Percentiles rank a stretch among this genome's conserved stretches.
Conservation (phyloP, 2,113 vertebrate species). For the Rhodinocichla rosea region DNA sequence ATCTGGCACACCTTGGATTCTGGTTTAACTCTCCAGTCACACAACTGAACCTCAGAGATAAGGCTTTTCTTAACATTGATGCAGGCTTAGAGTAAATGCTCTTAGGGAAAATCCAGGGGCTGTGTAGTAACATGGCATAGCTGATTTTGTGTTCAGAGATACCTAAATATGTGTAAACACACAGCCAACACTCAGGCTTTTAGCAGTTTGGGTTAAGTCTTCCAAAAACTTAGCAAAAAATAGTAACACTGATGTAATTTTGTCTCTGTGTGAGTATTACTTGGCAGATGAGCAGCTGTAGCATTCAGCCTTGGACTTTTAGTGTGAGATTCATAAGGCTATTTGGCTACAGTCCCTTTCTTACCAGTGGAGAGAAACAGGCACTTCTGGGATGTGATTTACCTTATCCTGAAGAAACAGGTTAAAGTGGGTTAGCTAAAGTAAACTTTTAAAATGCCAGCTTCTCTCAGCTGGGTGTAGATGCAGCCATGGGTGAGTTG, state of each 20-base stretch:
- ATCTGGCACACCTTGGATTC: not conserved
- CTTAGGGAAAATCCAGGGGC: not conserved
- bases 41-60: not conserved
- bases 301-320: not conserved
- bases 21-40: not conserved
- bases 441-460: not conserved
- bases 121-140: not conserved
- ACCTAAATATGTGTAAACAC: not conserved
- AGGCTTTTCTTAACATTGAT: not conserved
- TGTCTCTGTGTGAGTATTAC: not conserved
- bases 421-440: not conserved
- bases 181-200: not conserved
- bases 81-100: not conserved
- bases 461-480: not conserved
- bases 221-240: not conserved
- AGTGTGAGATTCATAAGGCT: not conserved
- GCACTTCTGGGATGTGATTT: not conserved
- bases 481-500: not conserved
- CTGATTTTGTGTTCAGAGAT: not conserved
- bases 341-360: not conserved
- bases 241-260: not conserved
- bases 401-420: not conserved
- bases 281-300: constrained; percentile 18
- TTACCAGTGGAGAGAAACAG: not conserved
- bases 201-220: not conserved